phyloP scores from a whole-genome alignment of 2,888 invertebrate species.

The Diogma glabrata region DNA sequence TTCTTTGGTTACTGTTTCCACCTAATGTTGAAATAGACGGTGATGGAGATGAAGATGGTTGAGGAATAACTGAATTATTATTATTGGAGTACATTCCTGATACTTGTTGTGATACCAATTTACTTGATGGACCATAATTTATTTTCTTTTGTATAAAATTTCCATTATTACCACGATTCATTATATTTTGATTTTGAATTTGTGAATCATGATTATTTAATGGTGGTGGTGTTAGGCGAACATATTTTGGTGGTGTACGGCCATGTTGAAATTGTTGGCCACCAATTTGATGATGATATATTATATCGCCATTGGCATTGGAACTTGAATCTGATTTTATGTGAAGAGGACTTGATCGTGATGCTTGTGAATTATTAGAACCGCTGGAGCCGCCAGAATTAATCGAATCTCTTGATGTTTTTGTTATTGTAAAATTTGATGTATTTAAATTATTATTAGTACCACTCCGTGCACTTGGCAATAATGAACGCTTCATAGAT shows the following conservation, averaged over 20 bases:
- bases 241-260: conserved; percentile 20
- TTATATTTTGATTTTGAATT: conserved; percentile 8
- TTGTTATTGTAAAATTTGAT: conserved; percentile 12
- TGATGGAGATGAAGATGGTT: conserved; percentile 6
- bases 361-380: conserved; percentile 17
- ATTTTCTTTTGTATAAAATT: conserved; percentile 1
- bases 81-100: conserved; percentile 7
- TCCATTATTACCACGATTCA: not conserved
- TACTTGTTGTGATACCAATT: conserved; percentile 11
- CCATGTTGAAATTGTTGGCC: conserved; percentile 14
- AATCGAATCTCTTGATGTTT: conserved; percentile 19
- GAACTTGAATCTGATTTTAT: conserved; percentile 17
- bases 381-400: conserved; percentile 19
- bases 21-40: conserved; percentile 1
- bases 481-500: conserved; percentile 17
- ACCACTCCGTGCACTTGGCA: conserved; percentile 18
- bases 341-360: conserved; percentile 18
- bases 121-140: not conserved
- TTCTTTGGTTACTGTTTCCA: not conserved
- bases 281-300: conserved; percentile 5
- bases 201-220: not conserved
- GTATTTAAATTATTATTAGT: not conserved
- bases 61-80: conserved; percentile 8
- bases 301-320: conserved; percentile 9
- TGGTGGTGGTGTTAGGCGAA: conserved; percentile 15